Conservation (phyloP, 2,888 invertebrate genomes). For the Eubasilissa splendida region DNA sequence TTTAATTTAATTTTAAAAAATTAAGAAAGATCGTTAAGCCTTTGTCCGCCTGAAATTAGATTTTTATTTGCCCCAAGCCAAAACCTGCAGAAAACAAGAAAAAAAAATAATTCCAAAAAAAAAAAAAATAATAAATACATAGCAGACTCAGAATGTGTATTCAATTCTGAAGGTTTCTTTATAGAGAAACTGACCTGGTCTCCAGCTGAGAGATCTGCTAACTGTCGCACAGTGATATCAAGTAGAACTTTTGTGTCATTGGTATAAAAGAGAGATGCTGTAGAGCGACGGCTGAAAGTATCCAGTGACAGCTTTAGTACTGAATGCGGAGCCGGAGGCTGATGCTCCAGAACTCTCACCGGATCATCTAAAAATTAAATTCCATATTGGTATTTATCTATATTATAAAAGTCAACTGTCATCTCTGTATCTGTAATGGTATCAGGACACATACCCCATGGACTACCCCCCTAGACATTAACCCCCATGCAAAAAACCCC, state of each 20-base stretch:
- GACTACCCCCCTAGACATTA: too few relatives aligned
- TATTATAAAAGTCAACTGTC: too few relatives aligned
- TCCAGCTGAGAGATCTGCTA: conserved; percentile 91
- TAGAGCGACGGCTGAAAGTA: conserved; percentile 83
- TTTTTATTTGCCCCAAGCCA: too few relatives aligned
- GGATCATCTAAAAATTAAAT: conserved; percentile 83
- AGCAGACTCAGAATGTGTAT: too few relatives aligned
- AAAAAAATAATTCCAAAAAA: too few relatives aligned
- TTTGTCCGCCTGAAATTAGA: neutral
- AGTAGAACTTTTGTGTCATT: conserved; percentile 95
- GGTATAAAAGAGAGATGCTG: conserved; percentile 92
- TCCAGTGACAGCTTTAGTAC: conserved; percentile 92
- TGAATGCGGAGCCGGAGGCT: conserved; percentile 85
- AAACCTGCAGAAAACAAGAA: too few relatives aligned
- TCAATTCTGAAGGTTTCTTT: too few relatives aligned
- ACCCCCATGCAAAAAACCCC: too few relatives aligned
- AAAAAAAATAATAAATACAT: too few relatives aligned
- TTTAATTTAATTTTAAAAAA: neutral
- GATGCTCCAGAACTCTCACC: conserved; percentile 87
- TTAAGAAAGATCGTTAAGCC: neutral
- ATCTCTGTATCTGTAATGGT: too few relatives aligned
- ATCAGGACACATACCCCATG: too few relatives aligned
- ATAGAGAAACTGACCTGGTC: conserved; percentile 76
- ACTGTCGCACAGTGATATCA: conserved; percentile 92
- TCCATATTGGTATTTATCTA: neutral